A percentile compares a stretch with the other conserved stretches of the same genome.
These are phyloP conservation scores for Cyprinodon brontotheroides DNA, from an alignment of 2,113 vertebrate genomes.

Conservation along the genomic window DNA sequence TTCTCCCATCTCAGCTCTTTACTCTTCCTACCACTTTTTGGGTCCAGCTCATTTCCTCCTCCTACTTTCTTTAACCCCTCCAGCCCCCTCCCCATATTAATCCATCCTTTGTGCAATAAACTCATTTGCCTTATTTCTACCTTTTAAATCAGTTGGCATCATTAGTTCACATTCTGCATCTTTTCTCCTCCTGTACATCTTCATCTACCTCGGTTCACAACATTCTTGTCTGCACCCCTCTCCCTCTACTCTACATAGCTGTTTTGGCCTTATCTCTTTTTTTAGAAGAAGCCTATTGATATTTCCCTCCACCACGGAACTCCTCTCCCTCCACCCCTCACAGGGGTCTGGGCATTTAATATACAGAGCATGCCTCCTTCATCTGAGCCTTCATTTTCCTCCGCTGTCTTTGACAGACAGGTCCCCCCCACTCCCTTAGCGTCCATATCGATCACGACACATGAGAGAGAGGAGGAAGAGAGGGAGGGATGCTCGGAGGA, in stretches of 20 bases:
- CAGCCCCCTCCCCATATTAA: neutral
- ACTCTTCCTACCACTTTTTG: slow-evolving; percentile 71
- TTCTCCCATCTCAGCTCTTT: slow-evolving; percentile 79
- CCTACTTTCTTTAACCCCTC: slow-evolving; percentile 28
- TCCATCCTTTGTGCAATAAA: slow-evolving; percentile 13
- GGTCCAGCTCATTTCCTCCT: slow-evolving; percentile 64
- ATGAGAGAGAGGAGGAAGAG: slow-evolving; percentile 55
- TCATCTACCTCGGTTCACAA: slow-evolving; percentile 15
- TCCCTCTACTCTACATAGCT: slow-evolving; percentile 34
- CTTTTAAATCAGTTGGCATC: slow-evolving; percentile 63
- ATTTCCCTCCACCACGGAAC: slow-evolving; percentile 57
- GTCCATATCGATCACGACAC: slow-evolving; percentile 78
- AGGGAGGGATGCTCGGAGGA: slow-evolving; percentile 60
- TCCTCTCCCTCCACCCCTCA: slow-evolving; percentile 42
- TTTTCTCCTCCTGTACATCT: slow-evolving; percentile 34
- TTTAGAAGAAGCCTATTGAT: slow-evolving; percentile 74
- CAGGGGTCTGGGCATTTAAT: slow-evolving; percentile 76
- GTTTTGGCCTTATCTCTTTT: slow-evolving; percentile 65
- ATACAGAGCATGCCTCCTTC: slow-evolving; percentile 80
- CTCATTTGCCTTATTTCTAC: slow-evolving; percentile 18
- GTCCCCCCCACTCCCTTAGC: slow-evolving; percentile 72
- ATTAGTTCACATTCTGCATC: slow-evolving; percentile 42
- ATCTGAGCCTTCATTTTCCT: slow-evolving; percentile 78
- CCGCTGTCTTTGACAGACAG: slow-evolving; percentile 77
- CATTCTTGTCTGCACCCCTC: slow-evolving; percentile 17